phyloP scores from a whole-genome alignment of 1,140 invertebrate genomes.

The Eufriesea mexicana region DNA sequence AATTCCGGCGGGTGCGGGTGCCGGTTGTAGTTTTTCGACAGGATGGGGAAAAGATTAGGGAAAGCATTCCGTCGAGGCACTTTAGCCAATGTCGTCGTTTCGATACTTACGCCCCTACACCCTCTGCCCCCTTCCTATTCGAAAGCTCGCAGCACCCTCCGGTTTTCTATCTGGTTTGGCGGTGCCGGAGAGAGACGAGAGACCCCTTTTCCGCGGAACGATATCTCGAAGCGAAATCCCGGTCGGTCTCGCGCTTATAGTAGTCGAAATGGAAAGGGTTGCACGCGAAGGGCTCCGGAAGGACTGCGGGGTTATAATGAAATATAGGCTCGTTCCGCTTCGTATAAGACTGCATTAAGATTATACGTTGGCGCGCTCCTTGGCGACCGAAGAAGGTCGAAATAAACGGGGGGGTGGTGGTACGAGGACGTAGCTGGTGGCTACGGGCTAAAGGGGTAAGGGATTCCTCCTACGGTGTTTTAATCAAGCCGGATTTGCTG shows the following conservation, averaged over 20 bases:
- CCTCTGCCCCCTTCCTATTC: slow-evolving; percentile 21
- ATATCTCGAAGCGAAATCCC: slow-evolving; percentile 67
- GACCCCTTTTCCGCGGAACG: slow-evolving; percentile 50
- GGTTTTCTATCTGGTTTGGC: slow-evolving; percentile 47
- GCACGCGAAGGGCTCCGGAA: slow-evolving; percentile 70
- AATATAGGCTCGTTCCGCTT: slow-evolving; percentile 82
- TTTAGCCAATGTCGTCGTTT: slow-evolving; percentile 70
- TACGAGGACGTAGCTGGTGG: slow-evolving; percentile 66
- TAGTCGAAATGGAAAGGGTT: slow-evolving; percentile 79
- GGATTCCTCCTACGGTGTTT: slow-evolving; percentile 80
- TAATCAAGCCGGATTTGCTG: slow-evolving; percentile 83
- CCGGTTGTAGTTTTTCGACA: slow-evolving; percentile 57
- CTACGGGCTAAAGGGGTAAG: slow-evolving; percentile 73
- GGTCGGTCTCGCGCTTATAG: slow-evolving; percentile 63
- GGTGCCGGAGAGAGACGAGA: not conserved
- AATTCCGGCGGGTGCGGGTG: slow-evolving; percentile 39
- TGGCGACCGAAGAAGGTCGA: slow-evolving; percentile 77
- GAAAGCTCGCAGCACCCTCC: slow-evolving; percentile 35
- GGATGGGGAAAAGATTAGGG: slow-evolving; percentile 70
- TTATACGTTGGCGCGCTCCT: slow-evolving; percentile 77
- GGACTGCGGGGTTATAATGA: slow-evolving; percentile 82
- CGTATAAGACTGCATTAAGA: slow-evolving; percentile 83
- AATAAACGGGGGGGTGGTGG: slow-evolving; percentile 62
- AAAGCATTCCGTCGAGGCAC: slow-evolving; percentile 65
- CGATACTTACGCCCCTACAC: slow-evolving; percentile 60